Conservation (phyloP, 1,140 invertebrate genomes). For the Rhynchophorus ferrugineus region DNA sequence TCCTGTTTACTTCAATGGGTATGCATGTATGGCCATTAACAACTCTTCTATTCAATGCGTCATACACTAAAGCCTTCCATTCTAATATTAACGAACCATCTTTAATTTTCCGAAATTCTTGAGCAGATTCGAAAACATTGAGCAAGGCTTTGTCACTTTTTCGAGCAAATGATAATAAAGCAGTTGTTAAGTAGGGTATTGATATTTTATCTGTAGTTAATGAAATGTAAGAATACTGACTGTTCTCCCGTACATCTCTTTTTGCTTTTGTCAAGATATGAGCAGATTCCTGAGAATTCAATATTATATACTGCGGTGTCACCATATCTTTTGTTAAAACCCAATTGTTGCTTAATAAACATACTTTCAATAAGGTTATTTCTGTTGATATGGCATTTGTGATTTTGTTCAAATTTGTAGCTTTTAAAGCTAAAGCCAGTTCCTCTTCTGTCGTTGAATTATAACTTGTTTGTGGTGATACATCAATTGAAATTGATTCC, state of each 20-base stretch:
- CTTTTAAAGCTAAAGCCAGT: constrained; percentile 53
- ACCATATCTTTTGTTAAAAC: constrained; percentile 40
- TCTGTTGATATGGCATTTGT: constrained; percentile 52
- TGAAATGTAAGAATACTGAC: constrained; percentile 39
- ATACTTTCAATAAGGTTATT: constrained; percentile 51
- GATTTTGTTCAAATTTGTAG: constrained; percentile 60
- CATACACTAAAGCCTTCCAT: constrained; percentile 45
- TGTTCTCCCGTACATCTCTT: constrained; percentile 28
- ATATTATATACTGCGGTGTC: constrained; percentile 38
- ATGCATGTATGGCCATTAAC: constrained; percentile 47
- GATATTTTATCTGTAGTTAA: constrained; percentile 32
- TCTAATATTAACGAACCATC: constrained; percentile 45
- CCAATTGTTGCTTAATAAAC: constrained; percentile 50
- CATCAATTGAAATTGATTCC: constrained; percentile 55
- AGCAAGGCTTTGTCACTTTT: constrained; percentile 30
- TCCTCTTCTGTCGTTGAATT: constrained; percentile 45
- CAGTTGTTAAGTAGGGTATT: constrained; percentile 24
- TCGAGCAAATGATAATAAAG: constrained; percentile 35
- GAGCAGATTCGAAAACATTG: constrained; percentile 30
- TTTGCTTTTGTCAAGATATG: constrained; percentile 46
- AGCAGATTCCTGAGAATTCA: constrained; percentile 47
- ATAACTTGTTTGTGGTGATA: constrained; percentile 46
- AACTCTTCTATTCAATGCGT: constrained; percentile 37
- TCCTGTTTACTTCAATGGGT: constrained; percentile 32
- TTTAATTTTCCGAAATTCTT: constrained; percentile 20